Base-by-base conservation (phyloP, 1,140 invertebrate genomes). In the Drosophila ercepeae region DNA sequence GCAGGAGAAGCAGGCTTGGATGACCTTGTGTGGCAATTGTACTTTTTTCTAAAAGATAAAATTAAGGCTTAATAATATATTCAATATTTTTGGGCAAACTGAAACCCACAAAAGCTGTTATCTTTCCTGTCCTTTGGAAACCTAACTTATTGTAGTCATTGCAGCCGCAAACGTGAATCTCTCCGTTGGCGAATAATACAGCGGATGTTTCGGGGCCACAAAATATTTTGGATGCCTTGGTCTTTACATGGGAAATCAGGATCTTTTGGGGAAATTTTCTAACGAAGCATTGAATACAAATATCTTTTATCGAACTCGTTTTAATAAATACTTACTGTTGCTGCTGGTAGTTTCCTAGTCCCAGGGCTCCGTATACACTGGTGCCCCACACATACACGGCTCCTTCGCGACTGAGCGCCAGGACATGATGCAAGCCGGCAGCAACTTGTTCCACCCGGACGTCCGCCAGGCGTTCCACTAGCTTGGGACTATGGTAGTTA, bases 91-190 rank as follows among this genome's bases (percentile, higher is more conserved):
- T 23, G 29, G 14, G 46, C 7, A 16, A 2, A 36, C 0, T 34
- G 11, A 0, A 9, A 65, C 82, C 59, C 64, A 91, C 88, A 52
- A 92, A 89, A 14, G 84, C 78, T 25, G 82, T 82, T 13, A 91
- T 89, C 53, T 71, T 89, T 36, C 55, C 46, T 4, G 76, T 25
- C 9, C 84, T 82, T 53, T 92, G 92, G 9, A 96, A 91, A 19
- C 95, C 95, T 0, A 96, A 92, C 90, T 95, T 95, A 78, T 95
- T 96, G 76, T 93, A 91, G 29, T 92, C 90, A 86, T 96, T 96
- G 44, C 91, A 93, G 18, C 96, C 96, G 91, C 94, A 95, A 9
- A 93, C 94, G 42, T 94, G 93, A 19, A 96, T 72, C 21, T 92
- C 92, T n/a, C 94, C 95, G 54, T 93, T 92, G 53, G 93, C 92